These are phyloP conservation scores for Delichon dasypus DNA, from an alignment of 2,797 vertebrate genomes.

Conservation along the genomic window DNA sequence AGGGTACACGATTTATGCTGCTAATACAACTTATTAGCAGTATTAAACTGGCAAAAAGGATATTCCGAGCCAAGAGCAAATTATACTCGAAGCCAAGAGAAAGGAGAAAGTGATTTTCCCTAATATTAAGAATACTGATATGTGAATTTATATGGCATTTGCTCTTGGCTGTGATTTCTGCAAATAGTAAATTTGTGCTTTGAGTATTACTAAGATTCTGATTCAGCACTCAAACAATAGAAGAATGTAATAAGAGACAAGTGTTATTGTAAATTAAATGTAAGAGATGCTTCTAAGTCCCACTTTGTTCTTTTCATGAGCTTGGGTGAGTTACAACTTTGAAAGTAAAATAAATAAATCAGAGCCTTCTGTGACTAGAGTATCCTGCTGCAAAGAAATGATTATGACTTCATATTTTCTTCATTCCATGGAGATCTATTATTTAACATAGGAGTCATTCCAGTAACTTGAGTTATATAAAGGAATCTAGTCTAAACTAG, in stretches of 20 bases:
- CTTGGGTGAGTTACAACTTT: not conserved
- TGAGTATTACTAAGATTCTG: not conserved
- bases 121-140: not conserved
- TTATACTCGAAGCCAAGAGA: not conserved
- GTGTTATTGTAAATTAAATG: not conserved
- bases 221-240: not conserved
- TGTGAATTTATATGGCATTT: not conserved
- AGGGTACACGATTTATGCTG: fast-evolving
- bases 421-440: not conserved
- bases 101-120: not conserved
- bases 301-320: not conserved
- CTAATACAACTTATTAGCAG: not conserved
- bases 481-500: not conserved
- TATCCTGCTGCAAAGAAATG: not conserved
- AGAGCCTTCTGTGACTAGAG: not conserved
- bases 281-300: not conserved
- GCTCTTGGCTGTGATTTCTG: not conserved
- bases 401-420: not conserved
- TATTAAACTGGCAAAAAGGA: not conserved
- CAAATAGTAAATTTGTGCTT: not conserved
- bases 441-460: not conserved
- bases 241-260: not conserved
- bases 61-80: not conserved
- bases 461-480: not conserved
- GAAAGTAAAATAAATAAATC: not conserved